phyloP scores from a whole-genome alignment of 2,888 invertebrate species.

The Dimorphilus gyrociliatus region DNA sequence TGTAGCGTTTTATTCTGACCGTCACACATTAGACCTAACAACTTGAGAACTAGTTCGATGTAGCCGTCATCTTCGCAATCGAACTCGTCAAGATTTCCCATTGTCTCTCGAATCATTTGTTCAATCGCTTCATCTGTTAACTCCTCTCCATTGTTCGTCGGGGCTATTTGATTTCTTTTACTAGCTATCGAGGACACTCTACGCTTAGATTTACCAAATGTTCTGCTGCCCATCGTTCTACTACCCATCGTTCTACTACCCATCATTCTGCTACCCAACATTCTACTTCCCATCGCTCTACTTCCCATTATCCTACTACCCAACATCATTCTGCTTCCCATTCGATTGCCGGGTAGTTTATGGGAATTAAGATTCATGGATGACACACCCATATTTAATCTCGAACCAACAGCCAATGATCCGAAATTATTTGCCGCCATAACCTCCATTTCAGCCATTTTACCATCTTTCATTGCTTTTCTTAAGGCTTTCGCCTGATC shows the following conservation, averaged over 20 bases:
- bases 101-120: constrained; percentile 14
- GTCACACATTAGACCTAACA: constrained; percentile 36
- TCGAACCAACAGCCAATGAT: too few relatives aligned
- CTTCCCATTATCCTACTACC: too few relatives aligned
- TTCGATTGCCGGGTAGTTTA: too few relatives aligned
- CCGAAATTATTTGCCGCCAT: too few relatives aligned
- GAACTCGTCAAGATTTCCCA: constrained; percentile 15
- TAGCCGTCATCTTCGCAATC: constrained; percentile 34
- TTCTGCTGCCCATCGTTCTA: too few relatives aligned
- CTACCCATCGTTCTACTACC: too few relatives aligned
- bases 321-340: too few relatives aligned
- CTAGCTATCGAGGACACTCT: not conserved
- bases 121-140: constrained; percentile 22
- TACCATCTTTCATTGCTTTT: constrained; percentile 24
- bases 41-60: constrained; percentile 27
- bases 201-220: too few relatives aligned
- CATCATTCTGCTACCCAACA: too few relatives aligned
- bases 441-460: constrained; percentile 15
- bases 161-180: not conserved
- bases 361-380: too few relatives aligned
- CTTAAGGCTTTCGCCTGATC: constrained; percentile 24
- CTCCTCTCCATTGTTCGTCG: constrained; percentile 5
- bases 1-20: constrained; percentile 30
- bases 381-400: too few relatives aligned
- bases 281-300: too few relatives aligned